Evolutionary conservation across 2,113 vertebrate species (phyloP), one percentile per base, ranked within the genome.

Genomic region (Oxyruncus cristatus): DNA sequence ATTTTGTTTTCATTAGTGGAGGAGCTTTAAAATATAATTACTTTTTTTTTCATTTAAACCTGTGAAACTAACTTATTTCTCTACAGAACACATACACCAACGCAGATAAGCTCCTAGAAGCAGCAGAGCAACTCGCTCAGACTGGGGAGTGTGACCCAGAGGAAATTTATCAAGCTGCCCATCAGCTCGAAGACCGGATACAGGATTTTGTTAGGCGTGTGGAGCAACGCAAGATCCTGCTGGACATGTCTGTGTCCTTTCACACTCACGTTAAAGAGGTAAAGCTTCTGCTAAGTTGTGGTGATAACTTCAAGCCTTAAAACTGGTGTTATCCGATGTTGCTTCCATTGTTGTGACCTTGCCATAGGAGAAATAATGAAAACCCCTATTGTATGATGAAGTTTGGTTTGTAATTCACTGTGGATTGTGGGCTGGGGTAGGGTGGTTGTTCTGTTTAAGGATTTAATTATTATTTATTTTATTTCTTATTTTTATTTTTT

Each of bases 191-290:
- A 91, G 99, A 99, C 96, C 98, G 99, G 72, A 99, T 99, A 91
- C 99, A 99, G 97, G 99, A 99, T 96, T 99, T 99, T 85, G 99
- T 99, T 42, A 97, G 99, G n/a, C 98, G 99, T 1, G 99, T 99
- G 5, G 99, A 99, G 93, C 99, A 99, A n/a, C 98, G 99, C 24
- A 99, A 99, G 97, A 98, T 99, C 94, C 98, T 99, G 22, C 97
- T 99, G 93, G 99, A 99, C 97, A 99, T 99, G 99, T 99, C 99
- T 3, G 99, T 99, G 76, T 99, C 99, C 58, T 99, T 99, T 91
- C 99, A 99, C 95, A 99, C 99, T 5, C 99, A 99, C 0, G 99
- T 99, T 59, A 99, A 99, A 97, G 99, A 99, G 99, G 99, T 99
- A 92, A 96, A 97, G 44, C 91, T 56, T 53, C 39, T 3, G 2